Evolutionary conservation across 2,888 invertebrate species (phyloP).

Genomic region (Petrolisthes manimaculis): DNA sequence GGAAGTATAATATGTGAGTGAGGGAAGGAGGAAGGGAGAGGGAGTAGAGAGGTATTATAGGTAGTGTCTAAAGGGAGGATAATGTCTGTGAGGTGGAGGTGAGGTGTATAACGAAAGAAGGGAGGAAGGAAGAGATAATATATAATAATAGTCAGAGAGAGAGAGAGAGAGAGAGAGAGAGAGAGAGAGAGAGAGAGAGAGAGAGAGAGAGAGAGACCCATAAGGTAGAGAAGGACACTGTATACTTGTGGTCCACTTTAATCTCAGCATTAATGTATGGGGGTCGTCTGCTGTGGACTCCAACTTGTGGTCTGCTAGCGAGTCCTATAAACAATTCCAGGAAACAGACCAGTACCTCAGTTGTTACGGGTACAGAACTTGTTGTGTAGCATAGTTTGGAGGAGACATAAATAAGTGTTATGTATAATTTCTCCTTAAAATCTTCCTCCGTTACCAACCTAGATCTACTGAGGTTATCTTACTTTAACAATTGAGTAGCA

Average conservation of each 20-base stretch:
- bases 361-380: no score
- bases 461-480: no score
- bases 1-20: not conserved
- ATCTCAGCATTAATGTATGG: no score
- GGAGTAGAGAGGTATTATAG: not conserved
- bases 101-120: no score
- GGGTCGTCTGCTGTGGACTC: no score
- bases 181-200: not conserved
- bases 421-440: no score
- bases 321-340: no score
- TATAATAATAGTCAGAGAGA: not conserved
- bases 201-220: not conserved
- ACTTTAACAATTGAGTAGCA: no score
- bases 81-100: not conserved
- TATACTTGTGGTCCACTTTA: not conserved
- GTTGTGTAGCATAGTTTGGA: not conserved
- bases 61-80: not conserved
- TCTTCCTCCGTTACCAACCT: no score
- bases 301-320: no score
- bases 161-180: not conserved
- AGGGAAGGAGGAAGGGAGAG: slow-evolving; percentile 24
- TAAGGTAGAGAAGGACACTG: not conserved
- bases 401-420: not conserved
- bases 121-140: not conserved
- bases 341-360: no score